phyloP scores from a whole-genome alignment of 2,797 vertebrate genomes.

The Distichodus sexfasciatus region DNA sequence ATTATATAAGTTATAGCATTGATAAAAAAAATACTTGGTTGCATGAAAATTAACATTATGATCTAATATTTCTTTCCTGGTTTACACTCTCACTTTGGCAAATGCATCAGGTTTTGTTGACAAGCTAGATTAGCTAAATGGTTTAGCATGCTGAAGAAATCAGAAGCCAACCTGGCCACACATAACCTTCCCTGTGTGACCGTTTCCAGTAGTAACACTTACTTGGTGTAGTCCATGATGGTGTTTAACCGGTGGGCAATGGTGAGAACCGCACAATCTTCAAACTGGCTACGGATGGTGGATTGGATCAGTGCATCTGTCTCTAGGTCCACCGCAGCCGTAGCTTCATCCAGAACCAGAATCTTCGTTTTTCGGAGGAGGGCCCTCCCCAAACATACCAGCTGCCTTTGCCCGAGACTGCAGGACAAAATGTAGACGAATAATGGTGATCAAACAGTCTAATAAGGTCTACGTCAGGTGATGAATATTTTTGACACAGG shows the following conservation, averaged over 20 bases:
- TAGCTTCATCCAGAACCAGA: constrained; percentile 93
- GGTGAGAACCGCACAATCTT: constrained; percentile 87
- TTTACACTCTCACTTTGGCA: too few relatives aligned
- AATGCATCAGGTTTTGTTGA: too few relatives aligned
- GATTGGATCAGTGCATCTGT: constrained; percentile 89
- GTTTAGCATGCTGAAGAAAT: too few relatives aligned
- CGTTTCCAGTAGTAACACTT: constrained; percentile 6
- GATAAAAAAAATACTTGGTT: too few relatives aligned
- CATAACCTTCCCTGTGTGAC: background rate
- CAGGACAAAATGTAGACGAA: too few relatives aligned
- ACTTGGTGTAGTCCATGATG: constrained; percentile 91
- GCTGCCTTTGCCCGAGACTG: constrained; percentile 93
- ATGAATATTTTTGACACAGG: too few relatives aligned
- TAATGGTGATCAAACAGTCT: background rate
- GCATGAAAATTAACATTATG: too few relatives aligned
- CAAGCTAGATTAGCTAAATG: too few relatives aligned
- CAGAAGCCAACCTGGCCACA: background rate
- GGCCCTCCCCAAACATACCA: constrained; percentile 90
- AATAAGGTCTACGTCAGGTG: too few relatives aligned
- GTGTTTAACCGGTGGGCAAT: constrained; percentile 89
- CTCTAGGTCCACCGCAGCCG: constrained; percentile 87
- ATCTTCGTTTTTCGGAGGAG: constrained; percentile 89
- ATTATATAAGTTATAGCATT: too few relatives aligned
- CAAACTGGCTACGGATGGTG: constrained; percentile 84
- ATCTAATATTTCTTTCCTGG: too few relatives aligned